Evolutionary conservation across 2,888 invertebrate genomes (phyloP).

Genomic region (Metacarcinus magister): DNA sequence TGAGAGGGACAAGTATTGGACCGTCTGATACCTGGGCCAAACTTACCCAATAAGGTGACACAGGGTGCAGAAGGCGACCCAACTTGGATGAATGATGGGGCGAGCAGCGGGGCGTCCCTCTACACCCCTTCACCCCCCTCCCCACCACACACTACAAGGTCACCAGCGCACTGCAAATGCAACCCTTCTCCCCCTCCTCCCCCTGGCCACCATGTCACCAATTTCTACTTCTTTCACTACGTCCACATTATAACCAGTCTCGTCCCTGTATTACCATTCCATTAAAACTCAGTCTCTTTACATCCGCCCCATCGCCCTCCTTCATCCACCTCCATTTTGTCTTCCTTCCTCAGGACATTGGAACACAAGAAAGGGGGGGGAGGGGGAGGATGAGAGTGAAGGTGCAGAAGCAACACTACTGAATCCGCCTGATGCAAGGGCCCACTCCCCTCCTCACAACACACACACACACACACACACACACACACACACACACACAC

Average conservation of each 20-base stretch:
- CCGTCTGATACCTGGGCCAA: conserved; percentile 36
- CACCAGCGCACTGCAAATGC: neutral
- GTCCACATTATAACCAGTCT: neutral
- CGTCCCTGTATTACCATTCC: neutral
- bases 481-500: conserved; percentile 47
- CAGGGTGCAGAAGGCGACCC: conserved; percentile 21
- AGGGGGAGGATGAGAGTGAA: neutral
- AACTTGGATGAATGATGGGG: conserved; percentile 42
- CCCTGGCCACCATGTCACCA: neutral
- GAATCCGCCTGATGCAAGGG: no score
- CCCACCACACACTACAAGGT: neutral
- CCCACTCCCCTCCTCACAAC: neutral
- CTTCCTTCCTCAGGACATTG: neutral
- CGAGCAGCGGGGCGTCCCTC: neutral
- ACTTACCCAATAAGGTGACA: conserved; percentile 61
- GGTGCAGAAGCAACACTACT: neutral
- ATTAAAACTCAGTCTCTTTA: neutral
- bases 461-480: conserved; percentile 61
- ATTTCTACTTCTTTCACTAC: neutral
- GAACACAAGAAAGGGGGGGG: neutral
- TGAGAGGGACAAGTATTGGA: neutral
- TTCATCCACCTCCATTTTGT: neutral
- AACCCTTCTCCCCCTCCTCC: neutral
- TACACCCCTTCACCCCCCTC: neutral
- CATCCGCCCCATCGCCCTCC: neutral